phyloP scores from a whole-genome alignment of 1,140 invertebrate genomes.

The Nebria ingens region DNA sequence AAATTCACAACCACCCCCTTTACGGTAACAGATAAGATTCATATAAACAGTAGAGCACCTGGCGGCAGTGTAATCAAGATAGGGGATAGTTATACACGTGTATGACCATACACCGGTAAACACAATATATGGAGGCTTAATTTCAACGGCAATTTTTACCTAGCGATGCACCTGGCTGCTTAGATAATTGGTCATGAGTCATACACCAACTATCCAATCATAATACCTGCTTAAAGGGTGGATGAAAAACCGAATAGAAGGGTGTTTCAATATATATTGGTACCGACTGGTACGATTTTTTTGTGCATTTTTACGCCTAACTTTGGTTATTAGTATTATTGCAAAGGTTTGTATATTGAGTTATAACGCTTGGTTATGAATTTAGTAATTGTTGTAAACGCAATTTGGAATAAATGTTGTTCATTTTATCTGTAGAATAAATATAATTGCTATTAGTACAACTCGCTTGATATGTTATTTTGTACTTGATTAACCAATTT shows the following conservation, averaged over 20 bases:
- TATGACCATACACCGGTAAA: neutral
- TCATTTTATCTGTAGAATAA: too few relatives aligned
- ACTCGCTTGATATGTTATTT: too few relatives aligned
- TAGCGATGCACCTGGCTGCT: slow-evolving; percentile 19
- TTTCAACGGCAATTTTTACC: slow-evolving; percentile 9
- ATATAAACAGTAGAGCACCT: slow-evolving; percentile 11
- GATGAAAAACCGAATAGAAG: neutral
- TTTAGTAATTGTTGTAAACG: too few relatives aligned
- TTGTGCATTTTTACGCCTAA: too few relatives aligned
- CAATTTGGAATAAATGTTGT: too few relatives aligned
- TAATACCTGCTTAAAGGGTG: slow-evolving; percentile 9
- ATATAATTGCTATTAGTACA: too few relatives aligned
- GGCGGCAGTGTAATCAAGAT: slow-evolving; percentile 3
- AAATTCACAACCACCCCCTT: slow-evolving; percentile 10
- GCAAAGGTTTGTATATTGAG: too few relatives aligned
- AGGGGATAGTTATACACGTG: neutral
- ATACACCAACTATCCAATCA: slow-evolving; percentile 10
- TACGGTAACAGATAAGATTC: neutral
- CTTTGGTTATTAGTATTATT: too few relatives aligned
- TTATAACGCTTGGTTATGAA: too few relatives aligned
- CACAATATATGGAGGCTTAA: neutral
- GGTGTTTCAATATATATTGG: neutral
- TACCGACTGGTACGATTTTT: slow-evolving; percentile 15
- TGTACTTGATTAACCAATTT: too few relatives aligned
- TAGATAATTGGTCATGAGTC: slow-evolving; percentile 15